These are phyloP conservation scores for Drosophila ochracea DNA, from an alignment of 2,888 invertebrate species.

Conservation along the genomic window DNA sequence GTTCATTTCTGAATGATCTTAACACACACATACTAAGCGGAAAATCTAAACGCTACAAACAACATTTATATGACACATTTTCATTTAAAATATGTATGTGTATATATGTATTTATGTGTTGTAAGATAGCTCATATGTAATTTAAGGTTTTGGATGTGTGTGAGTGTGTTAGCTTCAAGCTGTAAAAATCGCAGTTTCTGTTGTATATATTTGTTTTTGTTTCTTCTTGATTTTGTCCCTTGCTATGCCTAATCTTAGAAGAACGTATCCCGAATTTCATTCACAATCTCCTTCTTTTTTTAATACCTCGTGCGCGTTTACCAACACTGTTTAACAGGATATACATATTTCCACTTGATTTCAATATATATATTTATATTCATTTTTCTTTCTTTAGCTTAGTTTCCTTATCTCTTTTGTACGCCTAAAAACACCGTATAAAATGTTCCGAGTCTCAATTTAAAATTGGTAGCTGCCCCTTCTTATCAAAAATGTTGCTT, in stretches of 20 bases:
- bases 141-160: conserved; percentile 13
- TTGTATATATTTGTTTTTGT: conserved; percentile 34
- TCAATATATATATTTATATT: neutral
- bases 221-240: conserved; percentile 36
- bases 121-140: conserved; percentile 38
- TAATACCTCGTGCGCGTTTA: conserved; percentile 51
- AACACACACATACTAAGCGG: conserved; percentile 59
- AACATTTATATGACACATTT: conserved; percentile 48
- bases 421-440: conserved; percentile 19
- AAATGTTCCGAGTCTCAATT: conserved; percentile 31
- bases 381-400: neutral
- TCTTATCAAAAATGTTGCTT: conserved; percentile 44
- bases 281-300: conserved; percentile 53
- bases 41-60: conserved; percentile 48
- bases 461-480: conserved; percentile 30
- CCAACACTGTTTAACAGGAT: conserved; percentile 49
- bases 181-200: conserved; percentile 75
- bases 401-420: conserved; percentile 6
- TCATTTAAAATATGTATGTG: conserved; percentile 29
- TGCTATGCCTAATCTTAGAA: conserved; percentile 56
- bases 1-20: conserved; percentile 39
- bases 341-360: conserved; percentile 3
- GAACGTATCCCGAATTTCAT: conserved; percentile 53
- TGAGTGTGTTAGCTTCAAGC: conserved; percentile 67
- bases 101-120: conserved; percentile 1